Evolutionary conservation across 2,113 vertebrate genomes (phyloP).

Genomic region (Leucopsar rothschildi): DNA sequence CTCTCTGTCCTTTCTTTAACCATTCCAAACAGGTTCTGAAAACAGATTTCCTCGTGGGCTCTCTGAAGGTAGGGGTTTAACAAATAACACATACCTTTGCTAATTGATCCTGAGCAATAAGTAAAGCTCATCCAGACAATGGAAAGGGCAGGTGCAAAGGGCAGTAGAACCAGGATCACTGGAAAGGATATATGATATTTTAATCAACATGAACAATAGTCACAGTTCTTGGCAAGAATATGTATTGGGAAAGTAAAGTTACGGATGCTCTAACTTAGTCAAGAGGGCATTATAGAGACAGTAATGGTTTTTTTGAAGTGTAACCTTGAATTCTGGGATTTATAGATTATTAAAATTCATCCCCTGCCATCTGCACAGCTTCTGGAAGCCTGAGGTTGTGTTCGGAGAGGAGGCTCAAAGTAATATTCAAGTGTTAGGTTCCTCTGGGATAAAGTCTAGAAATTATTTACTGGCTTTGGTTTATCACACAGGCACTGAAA

Average conservation of each 20-base stretch:
- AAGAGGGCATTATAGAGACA: neutral
- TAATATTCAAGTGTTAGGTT: neutral
- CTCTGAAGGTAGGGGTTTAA: constrained; percentile 41
- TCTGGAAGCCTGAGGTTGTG: neutral
- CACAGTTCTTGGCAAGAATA: neutral
- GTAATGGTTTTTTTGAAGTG: neutral
- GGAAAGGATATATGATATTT: neutral
- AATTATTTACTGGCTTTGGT: neutral
- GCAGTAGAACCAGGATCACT: neutral
- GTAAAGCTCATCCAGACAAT: neutral
- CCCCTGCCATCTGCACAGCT: neutral
- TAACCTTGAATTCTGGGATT: neutral
- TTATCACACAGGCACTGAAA: neutral
- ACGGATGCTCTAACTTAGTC: neutral
- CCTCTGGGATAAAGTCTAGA: neutral
- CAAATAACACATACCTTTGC: neutral
- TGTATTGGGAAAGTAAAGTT: neutral
- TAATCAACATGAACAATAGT: neutral
- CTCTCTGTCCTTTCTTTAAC: neutral
- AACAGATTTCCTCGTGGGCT: neutral
- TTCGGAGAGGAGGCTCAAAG: neutral
- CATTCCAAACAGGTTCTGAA: neutral
- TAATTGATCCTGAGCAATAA: neutral
- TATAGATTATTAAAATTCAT: neutral
- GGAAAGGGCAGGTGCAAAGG: neutral